phyloP scores from a whole-genome alignment of 2,113 vertebrate genomes.

The Telmatochromis sp. region DNA sequence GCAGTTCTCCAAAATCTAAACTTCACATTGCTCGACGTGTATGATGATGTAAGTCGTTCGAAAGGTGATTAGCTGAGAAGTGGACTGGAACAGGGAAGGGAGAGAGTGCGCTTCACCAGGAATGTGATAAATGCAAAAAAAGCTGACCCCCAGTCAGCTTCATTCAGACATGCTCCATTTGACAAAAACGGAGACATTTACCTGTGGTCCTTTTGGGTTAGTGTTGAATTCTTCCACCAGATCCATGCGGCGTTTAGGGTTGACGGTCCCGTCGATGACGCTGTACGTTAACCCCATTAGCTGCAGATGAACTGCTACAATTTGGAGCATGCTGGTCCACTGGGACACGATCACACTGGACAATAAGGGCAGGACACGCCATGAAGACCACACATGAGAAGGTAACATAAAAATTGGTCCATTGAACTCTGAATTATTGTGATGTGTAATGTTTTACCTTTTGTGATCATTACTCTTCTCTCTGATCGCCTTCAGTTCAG shows the following conservation, averaged over 20 bases:
- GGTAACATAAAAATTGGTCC: background rate
- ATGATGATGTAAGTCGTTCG: background rate
- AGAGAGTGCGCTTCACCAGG: background rate
- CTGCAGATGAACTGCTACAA: constrained; percentile 80
- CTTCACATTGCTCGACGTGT: background rate
- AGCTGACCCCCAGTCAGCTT: background rate
- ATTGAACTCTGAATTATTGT: background rate
- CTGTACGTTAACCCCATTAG: constrained; percentile 68
- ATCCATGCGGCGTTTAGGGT: constrained; percentile 88
- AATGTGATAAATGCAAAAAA: background rate
- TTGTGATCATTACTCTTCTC: constrained; percentile 71
- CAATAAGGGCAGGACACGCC: background rate
- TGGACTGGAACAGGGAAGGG: background rate
- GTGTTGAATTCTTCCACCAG: constrained; percentile 92
- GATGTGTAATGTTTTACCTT: constrained; percentile 67
- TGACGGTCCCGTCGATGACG: constrained; percentile 83
- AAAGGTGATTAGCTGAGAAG: background rate
- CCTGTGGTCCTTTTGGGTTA: constrained; percentile 80
- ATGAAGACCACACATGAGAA: background rate
- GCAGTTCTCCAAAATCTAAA: background rate
- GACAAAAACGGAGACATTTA: constrained; percentile 4
- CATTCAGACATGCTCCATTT: background rate
- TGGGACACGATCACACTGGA: constrained; percentile 91
- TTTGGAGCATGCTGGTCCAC: constrained; percentile 91
- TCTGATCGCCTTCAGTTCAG: constrained; percentile 76